Evolutionary conservation across 2,888 invertebrate species (phyloP).

Genomic region (Anticlea derivata): DNA sequence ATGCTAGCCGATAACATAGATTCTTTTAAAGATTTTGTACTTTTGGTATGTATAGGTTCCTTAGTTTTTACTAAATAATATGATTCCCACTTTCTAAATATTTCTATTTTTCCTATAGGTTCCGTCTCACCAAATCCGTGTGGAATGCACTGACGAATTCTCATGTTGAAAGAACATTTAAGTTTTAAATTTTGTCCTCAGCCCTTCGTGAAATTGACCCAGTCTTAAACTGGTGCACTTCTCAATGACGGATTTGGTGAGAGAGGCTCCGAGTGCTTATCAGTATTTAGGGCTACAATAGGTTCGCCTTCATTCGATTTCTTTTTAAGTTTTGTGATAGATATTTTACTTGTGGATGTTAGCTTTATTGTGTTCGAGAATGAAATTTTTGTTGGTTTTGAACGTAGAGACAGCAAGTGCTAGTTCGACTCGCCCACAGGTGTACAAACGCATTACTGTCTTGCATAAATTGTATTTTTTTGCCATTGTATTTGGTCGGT

Average conservation of each 20-base stretch:
- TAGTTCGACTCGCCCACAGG: too few species aligned
- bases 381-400: conserved; percentile 8
- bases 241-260: conserved; percentile 4
- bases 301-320: conserved; percentile 32
- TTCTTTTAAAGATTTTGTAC: conserved; percentile 32
- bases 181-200: too few species aligned
- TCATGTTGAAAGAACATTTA: too few species aligned
- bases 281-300: conserved; percentile 8
- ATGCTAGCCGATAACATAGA: conserved; percentile 39
- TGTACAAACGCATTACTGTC: too few species aligned
- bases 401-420: not conserved
- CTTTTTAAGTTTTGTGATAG: conserved; percentile 64
- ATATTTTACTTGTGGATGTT: conserved; percentile 67
- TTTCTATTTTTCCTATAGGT: not conserved
- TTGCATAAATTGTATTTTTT: conserved; percentile 53
- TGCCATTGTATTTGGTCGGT: conserved; percentile 78
- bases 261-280: not conserved
- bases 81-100: conserved; percentile 8
- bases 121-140: too few species aligned
- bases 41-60: conserved; percentile 31
- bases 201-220: too few species aligned
- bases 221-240: too few species aligned
- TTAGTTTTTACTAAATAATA: conserved; percentile 27
- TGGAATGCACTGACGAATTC: too few species aligned
- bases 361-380: conserved; percentile 39